Evolutionary conservation across 2,797 vertebrate genomes (phyloP).

Genomic region (Dendrocincla tyrannina): DNA sequence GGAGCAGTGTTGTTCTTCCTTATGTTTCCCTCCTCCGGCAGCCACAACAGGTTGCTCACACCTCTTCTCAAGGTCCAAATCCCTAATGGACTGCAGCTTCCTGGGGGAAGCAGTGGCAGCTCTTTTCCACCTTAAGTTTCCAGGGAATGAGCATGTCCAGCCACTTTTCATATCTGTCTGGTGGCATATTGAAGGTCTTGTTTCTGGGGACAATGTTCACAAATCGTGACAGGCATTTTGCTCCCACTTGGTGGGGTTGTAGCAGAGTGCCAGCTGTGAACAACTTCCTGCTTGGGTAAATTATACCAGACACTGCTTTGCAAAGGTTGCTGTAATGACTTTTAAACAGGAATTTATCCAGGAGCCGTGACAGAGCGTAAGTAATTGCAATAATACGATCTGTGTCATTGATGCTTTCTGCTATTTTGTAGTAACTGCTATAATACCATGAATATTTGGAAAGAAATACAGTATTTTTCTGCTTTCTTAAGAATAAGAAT

Average conservation of each 20-base stretch:
- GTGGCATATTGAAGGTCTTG: neutral
- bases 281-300: neutral
- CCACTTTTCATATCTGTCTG: neutral
- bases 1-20: neutral
- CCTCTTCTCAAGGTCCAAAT: neutral
- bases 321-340: conserved; percentile 11
- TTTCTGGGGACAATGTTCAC: neutral
- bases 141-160: fast-evolving
- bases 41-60: neutral
- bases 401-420: neutral
- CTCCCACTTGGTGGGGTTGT: neutral
- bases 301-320: neutral
- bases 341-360: conserved; percentile 13
- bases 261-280: neutral
- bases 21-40: neutral
- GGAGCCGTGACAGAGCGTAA: neutral
- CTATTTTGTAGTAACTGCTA: neutral
- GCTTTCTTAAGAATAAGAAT: neutral
- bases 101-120: neutral
- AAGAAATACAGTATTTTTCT: neutral
- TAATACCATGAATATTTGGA: neutral
- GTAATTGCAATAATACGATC: neutral
- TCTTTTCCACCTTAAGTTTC: neutral
- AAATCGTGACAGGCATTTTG: neutral
- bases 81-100: neutral